Evolutionary conservation across 2,888 invertebrate species (phyloP), one percentile per base, ranked within the genome.

Genomic region (Macaria liturata): DNA sequence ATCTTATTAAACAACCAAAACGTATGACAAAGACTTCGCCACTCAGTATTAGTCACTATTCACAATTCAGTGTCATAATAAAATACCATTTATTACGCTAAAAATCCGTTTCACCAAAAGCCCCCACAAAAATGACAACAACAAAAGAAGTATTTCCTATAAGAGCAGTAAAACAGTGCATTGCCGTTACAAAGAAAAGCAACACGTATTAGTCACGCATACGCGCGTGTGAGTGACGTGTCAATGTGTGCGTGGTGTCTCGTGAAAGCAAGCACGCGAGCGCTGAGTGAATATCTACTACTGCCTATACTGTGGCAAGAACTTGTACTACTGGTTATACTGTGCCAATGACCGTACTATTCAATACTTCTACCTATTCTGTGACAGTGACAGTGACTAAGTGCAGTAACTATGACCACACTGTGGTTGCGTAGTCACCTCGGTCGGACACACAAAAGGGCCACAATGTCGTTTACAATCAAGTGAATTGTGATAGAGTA

Each of bases 241-340:
- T 59, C 43, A 3, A 49, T 44, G 32, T 30, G 49, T 57, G 68
- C 56, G 59, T 55, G 54, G 49, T 52, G 60, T 62, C 61, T 61
- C 68, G 81, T 70, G 83, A 81, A 81, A 81, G 81, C 74, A 68
- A 68, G 60, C 78, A 82, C 78, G 82, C 75, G 75, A 59, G 42
- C 62, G 47, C 48, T 56, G 81, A 74, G 78, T 83, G 83, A 76
- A 71, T 66, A 45, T 6, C 1, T 31, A 58, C 49, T 54, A 4
- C 2, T 9, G 20, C 9, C 6, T 50, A 54, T 37, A 20, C 58
- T 59, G 47, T 30, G 50, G 4, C 49, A 9, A 42, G 31, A 44
- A 37, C 34, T 42, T 9, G 1, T 50, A 50, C 50, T 50, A 34
- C 30, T 43, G 20, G n/a, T n/a, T 37, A 37, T 6, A 9, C 32